These are phyloP conservation scores for Standfussiana lucernea DNA, from an alignment of 2,888 invertebrate species.

Conservation along the genomic window DNA sequence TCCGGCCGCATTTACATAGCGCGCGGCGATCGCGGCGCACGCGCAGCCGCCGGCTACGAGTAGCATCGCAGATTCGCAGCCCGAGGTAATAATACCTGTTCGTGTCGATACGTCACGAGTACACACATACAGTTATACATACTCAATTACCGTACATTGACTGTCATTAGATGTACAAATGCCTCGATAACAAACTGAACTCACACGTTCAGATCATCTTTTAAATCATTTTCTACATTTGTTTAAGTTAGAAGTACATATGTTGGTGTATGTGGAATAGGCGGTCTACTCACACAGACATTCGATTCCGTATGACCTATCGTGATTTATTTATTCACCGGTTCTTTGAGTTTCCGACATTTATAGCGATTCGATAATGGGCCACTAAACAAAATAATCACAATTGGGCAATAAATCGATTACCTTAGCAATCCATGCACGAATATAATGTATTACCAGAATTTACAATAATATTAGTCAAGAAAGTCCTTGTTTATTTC, in stretches of 20 bases:
- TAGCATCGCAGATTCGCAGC: conserved; percentile 13
- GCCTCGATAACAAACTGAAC: neutral
- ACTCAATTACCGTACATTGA: conserved; percentile 21
- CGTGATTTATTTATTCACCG: conserved; percentile 4
- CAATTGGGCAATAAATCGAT: neutral
- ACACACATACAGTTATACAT: conserved; percentile 16
- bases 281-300: neutral
- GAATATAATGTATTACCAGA: neutral
- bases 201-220: neutral
- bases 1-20: conserved; percentile 67
- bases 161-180: conserved; percentile 35
- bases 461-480: neutral
- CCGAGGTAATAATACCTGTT: conserved; percentile 22
- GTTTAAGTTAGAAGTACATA: conserved; percentile 2
- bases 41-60: neutral
- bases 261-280: neutral
- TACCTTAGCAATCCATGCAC: neutral
- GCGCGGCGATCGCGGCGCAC: conserved; percentile 19
- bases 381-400: neutral
- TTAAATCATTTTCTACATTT: neutral
- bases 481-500: neutral
- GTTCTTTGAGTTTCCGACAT: neutral
- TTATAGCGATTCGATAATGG: neutral
- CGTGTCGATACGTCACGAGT: conserved; percentile 1
- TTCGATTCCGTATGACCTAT: neutral